Percentiles rank a stretch among this genome's conserved stretches.
Conservation (phyloP, 1,140 invertebrate species). For the Trichonephila inaurata region DNA sequence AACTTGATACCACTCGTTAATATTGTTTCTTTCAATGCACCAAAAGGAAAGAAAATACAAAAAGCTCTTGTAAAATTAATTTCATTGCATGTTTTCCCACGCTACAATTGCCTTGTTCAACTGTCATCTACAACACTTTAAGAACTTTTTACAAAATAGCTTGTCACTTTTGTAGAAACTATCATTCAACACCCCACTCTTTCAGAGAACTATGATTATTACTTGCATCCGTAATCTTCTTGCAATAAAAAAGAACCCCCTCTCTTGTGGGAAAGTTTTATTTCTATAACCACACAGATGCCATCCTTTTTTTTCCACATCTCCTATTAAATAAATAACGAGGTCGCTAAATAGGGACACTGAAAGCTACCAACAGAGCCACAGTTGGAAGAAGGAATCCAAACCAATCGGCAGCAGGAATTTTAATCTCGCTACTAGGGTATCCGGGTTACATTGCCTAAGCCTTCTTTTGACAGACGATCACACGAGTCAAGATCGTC, state of each 20-base stretch:
- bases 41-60: too few species aligned
- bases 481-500: conserved; percentile 22
- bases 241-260: neutral
- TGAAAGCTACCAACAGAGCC: neutral
- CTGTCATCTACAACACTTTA: too few species aligned
- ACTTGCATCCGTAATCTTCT: neutral
- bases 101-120: too few species aligned
- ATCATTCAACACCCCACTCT: neutral
- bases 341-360: conserved; percentile 12
- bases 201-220: neutral
- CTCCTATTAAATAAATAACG: conserved; percentile 30
- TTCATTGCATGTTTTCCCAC: too few species aligned
- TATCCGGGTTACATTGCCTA: conserved; percentile 25
- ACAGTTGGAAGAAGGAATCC: neutral
- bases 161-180: too few species aligned
- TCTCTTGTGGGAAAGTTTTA: neutral
- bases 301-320: conserved; percentile 11
- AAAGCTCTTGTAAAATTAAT: too few species aligned
- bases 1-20: too few species aligned
- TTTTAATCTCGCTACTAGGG: conserved; percentile 52
- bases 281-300: neutral
- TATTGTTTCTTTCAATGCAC: too few species aligned
- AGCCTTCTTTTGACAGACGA: conserved; percentile 48
- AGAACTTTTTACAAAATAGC: too few species aligned
- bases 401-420: conserved; percentile 53